Conservation (phyloP, 2,888 invertebrate species). For the Serripes groenlandicus region DNA sequence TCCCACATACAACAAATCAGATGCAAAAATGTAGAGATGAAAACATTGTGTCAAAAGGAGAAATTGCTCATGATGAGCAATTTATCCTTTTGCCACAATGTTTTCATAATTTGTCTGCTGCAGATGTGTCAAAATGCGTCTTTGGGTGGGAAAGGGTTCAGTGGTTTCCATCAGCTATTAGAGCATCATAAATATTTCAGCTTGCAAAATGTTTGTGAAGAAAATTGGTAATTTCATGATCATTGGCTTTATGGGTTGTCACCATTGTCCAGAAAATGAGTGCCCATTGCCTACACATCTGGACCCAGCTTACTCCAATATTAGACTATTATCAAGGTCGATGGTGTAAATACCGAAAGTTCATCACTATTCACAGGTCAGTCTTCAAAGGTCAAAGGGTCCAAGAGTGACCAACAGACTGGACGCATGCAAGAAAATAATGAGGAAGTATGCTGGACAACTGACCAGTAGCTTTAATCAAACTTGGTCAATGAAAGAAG, state of each 20-base stretch:
- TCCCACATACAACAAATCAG: too few species aligned
- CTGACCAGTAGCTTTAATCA: slow-evolving; percentile 54
- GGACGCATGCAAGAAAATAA: slow-evolving; percentile 18
- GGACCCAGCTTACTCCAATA: not conserved
- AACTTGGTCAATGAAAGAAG: slow-evolving; percentile 32
- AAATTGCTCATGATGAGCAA: too few species aligned
- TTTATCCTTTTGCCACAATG: too few species aligned
- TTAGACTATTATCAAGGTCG: slow-evolving; percentile 9
- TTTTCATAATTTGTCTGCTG: too few species aligned
- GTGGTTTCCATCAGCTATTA: too few species aligned
- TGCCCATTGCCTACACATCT: slow-evolving; percentile 25
- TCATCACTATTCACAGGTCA: not conserved
- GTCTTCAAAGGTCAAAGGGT: slow-evolving; percentile 33
- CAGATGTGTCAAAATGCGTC: too few species aligned
- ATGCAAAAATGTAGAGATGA: too few species aligned
- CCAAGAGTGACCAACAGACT: slow-evolving; percentile 26
- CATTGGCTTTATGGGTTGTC: slow-evolving; percentile 13
- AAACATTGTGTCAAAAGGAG: too few species aligned
- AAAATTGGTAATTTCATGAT: slow-evolving; percentile 22
- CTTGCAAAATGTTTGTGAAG: too few species aligned
- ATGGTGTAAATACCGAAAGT: not conserved
- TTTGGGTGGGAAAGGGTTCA: too few species aligned
- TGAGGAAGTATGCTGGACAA: slow-evolving; percentile 27
- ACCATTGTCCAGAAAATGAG: not conserved
- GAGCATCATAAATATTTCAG: too few species aligned